These are phyloP conservation scores for Myiothlypis coronata DNA, from an alignment of 2,797 vertebrate species.

Conservation along the genomic window DNA sequence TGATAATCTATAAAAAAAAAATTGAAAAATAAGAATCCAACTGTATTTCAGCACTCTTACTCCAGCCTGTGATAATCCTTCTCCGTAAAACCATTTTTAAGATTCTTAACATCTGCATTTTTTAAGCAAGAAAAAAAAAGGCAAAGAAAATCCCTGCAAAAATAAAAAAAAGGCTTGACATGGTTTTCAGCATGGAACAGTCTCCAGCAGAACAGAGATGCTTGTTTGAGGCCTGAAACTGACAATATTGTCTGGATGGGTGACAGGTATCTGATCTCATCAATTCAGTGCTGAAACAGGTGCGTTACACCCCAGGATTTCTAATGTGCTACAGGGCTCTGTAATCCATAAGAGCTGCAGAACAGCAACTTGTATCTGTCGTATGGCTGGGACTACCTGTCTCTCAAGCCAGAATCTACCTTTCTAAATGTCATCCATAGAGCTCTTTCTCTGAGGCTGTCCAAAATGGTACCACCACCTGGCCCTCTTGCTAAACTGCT, in stretches of 20 bases:
- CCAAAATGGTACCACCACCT: not conserved
- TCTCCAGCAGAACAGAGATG: not conserved
- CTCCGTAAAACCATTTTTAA: not conserved
- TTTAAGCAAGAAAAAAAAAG: not conserved
- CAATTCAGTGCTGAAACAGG: not conserved
- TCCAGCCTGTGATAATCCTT: not conserved
- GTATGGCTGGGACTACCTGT: not conserved
- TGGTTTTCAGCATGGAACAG: not conserved
- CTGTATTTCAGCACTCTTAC: not conserved
- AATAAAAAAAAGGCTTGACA: not conserved
- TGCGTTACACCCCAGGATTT: not conserved
- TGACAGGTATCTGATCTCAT: not conserved
- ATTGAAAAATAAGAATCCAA: not conserved
- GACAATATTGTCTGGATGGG: not conserved
- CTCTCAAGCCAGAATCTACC: not conserved
- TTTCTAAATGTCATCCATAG: not conserved
- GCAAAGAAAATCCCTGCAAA: not conserved
- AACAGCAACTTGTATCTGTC: slow-evolving; percentile 1
- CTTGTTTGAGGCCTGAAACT: not conserved
- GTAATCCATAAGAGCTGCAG: not conserved
- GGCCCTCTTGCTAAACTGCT: not conserved
- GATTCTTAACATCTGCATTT: not conserved
- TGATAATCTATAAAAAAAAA: not conserved
- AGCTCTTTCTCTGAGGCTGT: not conserved
- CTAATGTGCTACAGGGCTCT: not conserved